Percentiles rank a stretch among this genome's conserved stretches.
Evolutionary conservation across 1,140 invertebrate genomes (phyloP).

Genomic region (Eumeta japonica): DNA sequence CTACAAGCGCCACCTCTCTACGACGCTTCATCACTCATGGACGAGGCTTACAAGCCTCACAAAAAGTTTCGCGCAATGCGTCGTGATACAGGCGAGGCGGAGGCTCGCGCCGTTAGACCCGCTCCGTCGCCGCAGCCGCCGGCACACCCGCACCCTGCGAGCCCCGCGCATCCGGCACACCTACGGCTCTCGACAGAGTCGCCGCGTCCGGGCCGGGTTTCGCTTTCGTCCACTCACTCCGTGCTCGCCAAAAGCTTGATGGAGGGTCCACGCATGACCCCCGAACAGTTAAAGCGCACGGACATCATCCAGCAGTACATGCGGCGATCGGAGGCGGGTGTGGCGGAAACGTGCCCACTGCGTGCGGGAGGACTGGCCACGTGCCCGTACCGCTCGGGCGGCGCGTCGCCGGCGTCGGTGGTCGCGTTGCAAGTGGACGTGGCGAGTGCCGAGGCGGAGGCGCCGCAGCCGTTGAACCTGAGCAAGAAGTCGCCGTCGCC

Average conservation of each 20-base stretch:
- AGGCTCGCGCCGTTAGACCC: slow-evolving; percentile 42
- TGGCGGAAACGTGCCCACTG: slow-evolving; percentile 30
- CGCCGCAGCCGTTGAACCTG: slow-evolving; percentile 80
- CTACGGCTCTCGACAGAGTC: slow-evolving; percentile 56
- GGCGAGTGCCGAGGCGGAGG: slow-evolving; percentile 77
- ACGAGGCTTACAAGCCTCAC: slow-evolving; percentile 91
- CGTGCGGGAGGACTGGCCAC: slow-evolving; percentile 24
- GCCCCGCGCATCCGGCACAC: slow-evolving; percentile 47
- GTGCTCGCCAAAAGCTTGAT: slow-evolving; percentile 83
- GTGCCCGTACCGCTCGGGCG: slow-evolving; percentile 35
- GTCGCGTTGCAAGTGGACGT: slow-evolving; percentile 68
- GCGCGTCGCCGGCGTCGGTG: slow-evolving; percentile 50
- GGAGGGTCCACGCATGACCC: slow-evolving; percentile 84
- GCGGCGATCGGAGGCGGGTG: slow-evolving; percentile 67
- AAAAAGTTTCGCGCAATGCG: slow-evolving; percentile 87
- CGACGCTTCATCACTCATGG: slow-evolving; percentile 86
- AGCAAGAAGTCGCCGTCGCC: slow-evolving; percentile 86
- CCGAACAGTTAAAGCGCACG: slow-evolving; percentile 83
- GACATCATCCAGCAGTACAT: slow-evolving; percentile 89
- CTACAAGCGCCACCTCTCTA: slow-evolving; percentile 87
- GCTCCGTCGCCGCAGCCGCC: slow-evolving; percentile 46
- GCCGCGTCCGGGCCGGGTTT: slow-evolving; percentile 39
- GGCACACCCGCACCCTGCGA: slow-evolving; percentile 49
- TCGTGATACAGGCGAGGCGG: slow-evolving; percentile 76
- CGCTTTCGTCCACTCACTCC: slow-evolving; percentile 80